Evolutionary conservation across 2,797 vertebrate genomes (phyloP).

Genomic region (Cyprinella venusta): DNA sequence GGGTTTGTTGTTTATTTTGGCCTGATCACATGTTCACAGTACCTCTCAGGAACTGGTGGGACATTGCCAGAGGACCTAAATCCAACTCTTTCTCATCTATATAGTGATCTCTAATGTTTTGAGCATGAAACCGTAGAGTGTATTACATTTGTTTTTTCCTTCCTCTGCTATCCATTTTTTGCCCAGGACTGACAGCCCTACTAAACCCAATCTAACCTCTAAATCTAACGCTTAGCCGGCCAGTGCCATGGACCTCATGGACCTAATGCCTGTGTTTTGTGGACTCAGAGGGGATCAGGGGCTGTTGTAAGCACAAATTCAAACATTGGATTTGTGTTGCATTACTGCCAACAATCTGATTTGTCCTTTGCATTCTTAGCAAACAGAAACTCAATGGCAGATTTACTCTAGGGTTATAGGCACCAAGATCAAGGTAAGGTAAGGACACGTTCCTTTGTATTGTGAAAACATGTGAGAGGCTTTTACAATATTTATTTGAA

Average conservation of each 20-base stretch:
- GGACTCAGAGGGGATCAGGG: background rate
- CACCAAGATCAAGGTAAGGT: background rate
- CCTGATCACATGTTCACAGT: background rate
- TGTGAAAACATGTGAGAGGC: background rate
- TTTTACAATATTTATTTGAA: constrained; percentile 3
- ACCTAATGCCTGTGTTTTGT: constrained; percentile 14
- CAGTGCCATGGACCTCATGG: background rate
- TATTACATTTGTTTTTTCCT: background rate
- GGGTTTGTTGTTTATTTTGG: background rate
- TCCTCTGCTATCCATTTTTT: background rate
- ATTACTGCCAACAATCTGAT: constrained; percentile 8
- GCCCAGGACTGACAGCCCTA: background rate
- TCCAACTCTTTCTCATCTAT: background rate
- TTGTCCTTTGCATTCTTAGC: constrained; percentile 7
- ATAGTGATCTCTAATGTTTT: background rate
- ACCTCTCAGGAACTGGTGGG: constrained; percentile 7
- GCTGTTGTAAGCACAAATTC: constrained; percentile 1
- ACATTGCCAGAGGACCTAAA: constrained; percentile 1
- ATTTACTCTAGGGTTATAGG: background rate
- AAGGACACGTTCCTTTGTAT: background rate
- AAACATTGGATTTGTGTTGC: constrained; percentile 24
- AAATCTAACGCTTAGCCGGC: constrained; percentile 12
- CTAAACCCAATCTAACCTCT: constrained; percentile 2
- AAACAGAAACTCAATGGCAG: constrained; percentile 7
- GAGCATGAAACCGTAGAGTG: background rate